Evolutionary conservation across 2,113 vertebrate genomes (phyloP).

Genomic region (Phycodurus eques): DNA sequence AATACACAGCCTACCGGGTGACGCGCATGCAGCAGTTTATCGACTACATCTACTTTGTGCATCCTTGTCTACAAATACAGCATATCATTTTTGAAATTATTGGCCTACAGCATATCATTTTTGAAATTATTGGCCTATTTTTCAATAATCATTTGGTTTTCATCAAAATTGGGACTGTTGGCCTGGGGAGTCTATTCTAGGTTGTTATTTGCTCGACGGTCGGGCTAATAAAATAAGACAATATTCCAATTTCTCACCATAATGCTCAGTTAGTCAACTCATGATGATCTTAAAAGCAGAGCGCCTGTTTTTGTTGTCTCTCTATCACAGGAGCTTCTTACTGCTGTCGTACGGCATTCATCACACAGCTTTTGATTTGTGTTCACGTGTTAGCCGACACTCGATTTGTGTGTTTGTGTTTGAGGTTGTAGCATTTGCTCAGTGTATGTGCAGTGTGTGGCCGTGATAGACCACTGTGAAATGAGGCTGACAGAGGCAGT

Average conservation of each 20-base stretch:
- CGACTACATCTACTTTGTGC: neutral
- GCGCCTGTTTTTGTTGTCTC: constrained; percentile 39
- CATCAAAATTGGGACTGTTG: neutral
- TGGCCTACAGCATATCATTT: neutral
- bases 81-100: neutral
- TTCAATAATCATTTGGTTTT: neutral
- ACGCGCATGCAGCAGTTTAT: neutral
- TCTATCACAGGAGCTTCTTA: constrained; percentile 52
- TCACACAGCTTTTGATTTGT: constrained; percentile 52
- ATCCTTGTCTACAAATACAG: neutral
- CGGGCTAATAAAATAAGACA: neutral
- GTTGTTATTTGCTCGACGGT: neutral
- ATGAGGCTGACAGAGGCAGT: constrained; percentile 71
- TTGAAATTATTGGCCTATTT: neutral
- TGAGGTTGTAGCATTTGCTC: constrained; percentile 67
- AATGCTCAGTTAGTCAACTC: neutral
- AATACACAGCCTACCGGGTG: neutral
- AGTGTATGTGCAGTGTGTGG: constrained; percentile 63
- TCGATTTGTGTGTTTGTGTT: constrained; percentile 41
- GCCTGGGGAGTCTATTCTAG: neutral
- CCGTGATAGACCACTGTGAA: constrained; percentile 71
- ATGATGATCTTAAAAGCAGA: constrained; percentile 20
- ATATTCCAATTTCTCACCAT: neutral
- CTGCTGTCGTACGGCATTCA: constrained; percentile 71
- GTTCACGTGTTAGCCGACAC: constrained; percentile 30